Conservation (phyloP, 1,140 invertebrate genomes). For the Papilio xuthus region DNA sequence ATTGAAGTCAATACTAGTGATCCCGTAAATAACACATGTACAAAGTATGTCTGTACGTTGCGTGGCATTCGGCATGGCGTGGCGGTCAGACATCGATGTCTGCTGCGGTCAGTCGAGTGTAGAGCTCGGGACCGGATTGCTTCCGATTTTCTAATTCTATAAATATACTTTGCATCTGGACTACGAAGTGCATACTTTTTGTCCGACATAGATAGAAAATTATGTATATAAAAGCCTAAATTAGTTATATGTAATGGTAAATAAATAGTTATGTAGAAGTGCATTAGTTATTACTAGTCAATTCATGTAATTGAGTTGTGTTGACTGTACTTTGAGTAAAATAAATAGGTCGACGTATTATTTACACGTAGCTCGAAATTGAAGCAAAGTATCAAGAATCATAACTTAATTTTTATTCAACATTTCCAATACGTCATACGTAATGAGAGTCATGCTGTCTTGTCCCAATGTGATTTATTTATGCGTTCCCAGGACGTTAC, state of each 20-base stretch:
- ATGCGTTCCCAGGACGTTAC: conserved; percentile 5
- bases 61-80: background rate
- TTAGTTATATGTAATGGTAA: too few species aligned
- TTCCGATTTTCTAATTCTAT: conserved; percentile 25
- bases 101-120: conserved; percentile 3
- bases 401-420: background rate
- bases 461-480: background rate
- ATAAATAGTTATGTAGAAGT: too few species aligned
- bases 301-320: too few species aligned
- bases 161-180: conserved; percentile 4
- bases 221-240: too few species aligned
- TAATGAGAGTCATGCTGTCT: background rate
- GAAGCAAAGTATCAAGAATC: background rate
- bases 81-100: background rate
- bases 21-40: background rate
- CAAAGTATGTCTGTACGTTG: background rate
- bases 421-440: background rate
- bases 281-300: background rate
- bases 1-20: background rate
- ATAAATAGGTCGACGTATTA: background rate
- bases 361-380: background rate
- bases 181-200: background rate
- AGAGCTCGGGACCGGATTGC: background rate
- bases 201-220: background rate
- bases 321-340: too few species aligned